Evolutionary conservation across 2,113 vertebrate species (phyloP).

Genomic region (Pyxicephalus adspersus): DNA sequence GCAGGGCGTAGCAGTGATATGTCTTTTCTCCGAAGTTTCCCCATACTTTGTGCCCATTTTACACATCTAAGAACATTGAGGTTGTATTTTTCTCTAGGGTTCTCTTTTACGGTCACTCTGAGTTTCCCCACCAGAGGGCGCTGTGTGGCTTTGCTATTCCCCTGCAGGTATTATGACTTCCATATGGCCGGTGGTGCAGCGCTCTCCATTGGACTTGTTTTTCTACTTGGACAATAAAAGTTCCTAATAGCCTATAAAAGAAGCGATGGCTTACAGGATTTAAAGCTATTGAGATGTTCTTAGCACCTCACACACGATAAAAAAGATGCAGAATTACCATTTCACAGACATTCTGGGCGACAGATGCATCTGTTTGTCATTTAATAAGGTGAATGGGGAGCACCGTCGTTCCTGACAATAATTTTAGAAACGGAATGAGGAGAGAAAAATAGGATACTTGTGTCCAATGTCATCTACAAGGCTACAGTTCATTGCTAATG

Average conservation of each 20-base stretch:
- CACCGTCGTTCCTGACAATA: neutral
- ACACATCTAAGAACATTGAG: too few relatives aligned
- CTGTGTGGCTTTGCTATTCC: neutral
- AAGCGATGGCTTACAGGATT: slow-evolving; percentile 10
- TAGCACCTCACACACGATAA: slow-evolving; percentile 6
- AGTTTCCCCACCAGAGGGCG: neutral
- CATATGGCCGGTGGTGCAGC: neutral
- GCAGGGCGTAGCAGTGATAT: too few relatives aligned
- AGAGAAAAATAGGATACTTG: neutral
- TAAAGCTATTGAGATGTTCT: slow-evolving; percentile 6
- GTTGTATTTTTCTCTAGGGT: too few relatives aligned
- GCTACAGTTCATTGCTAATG: neutral
- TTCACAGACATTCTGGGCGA: neutral
- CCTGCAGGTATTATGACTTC: neutral
- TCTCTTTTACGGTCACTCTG: neutral
- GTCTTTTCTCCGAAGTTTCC: too few relatives aligned
- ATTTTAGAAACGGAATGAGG: neutral
- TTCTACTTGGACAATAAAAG: slow-evolving; percentile 2
- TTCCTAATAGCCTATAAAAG: slow-evolving; percentile 13
- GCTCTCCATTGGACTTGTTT: neutral
- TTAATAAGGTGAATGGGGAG: neutral
- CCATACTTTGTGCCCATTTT: too few relatives aligned
- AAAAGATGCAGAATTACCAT: neutral
- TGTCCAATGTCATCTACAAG: neutral
- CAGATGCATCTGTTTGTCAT: neutral